phyloP scores from a whole-genome alignment of 2,797 vertebrate species.

The Tadarida brasiliensis region DNA sequence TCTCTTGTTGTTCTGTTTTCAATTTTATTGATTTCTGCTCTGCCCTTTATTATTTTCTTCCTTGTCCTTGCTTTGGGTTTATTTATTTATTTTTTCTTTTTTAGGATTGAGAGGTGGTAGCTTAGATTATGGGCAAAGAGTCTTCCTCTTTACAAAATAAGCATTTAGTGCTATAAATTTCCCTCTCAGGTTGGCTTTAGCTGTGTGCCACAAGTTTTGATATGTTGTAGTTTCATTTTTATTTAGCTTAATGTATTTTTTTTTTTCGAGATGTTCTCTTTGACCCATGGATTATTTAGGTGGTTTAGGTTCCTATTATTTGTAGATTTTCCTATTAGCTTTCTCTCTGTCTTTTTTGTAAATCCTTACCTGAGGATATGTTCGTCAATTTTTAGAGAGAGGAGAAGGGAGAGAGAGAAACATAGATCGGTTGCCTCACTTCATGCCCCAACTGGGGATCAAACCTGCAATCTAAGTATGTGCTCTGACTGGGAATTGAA shows the following conservation, averaged over 20 bases:
- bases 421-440: too few relatives aligned
- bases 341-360: not conserved
- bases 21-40: not conserved
- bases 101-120: not conserved
- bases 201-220: not conserved
- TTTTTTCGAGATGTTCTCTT: not conserved
- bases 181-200: not conserved
- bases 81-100: not conserved
- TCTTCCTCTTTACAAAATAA: not conserved
- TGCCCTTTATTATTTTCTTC: not conserved
- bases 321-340: not conserved
- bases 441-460: too few relatives aligned
- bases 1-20: not conserved
- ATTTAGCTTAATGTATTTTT: not conserved
- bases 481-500: too few relatives aligned
- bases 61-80: not conserved
- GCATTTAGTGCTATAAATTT: not conserved
- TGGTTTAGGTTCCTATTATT: not conserved
- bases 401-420: too few relatives aligned
- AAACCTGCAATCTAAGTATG: too few relatives aligned
- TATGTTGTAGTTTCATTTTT: not conserved
- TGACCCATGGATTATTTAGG: not conserved
- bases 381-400: too few relatives aligned
- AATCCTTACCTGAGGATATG: too few relatives aligned
- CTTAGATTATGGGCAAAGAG: not conserved